Evolutionary conservation across 2,888 invertebrate genomes (phyloP).

Genomic region (Alcis repandata): DNA sequence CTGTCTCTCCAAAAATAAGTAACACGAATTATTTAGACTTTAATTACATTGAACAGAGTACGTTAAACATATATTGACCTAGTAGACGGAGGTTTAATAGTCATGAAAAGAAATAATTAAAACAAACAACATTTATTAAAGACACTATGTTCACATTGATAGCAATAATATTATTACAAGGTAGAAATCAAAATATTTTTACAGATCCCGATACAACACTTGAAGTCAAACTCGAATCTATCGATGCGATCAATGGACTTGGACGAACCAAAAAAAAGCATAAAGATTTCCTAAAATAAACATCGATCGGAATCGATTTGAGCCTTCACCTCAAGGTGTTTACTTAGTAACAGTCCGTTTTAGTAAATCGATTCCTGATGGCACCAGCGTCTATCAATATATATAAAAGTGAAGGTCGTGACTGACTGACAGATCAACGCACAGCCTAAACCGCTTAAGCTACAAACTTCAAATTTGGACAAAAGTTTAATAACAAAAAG

Average conservation of each 20-base stretch:
- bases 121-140: slow-evolving; percentile 18
- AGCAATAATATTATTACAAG: slow-evolving; percentile 63
- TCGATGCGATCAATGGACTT: slow-evolving; percentile 70
- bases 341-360: slow-evolving; percentile 83
- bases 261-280: slow-evolving; percentile 76
- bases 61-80: not conserved
- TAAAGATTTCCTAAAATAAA: slow-evolving; percentile 80
- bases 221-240: slow-evolving; percentile 65
- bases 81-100: not conserved
- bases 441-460: no score
- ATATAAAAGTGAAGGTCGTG: no score
- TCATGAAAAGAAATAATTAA: slow-evolving; percentile 25
- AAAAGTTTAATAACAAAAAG: no score
- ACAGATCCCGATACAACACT: slow-evolving; percentile 67
- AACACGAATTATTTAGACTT: not conserved
- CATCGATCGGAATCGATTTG: slow-evolving; percentile 78
- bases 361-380: slow-evolving; percentile 78
- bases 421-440: no score
- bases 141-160: slow-evolving; percentile 29
- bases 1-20: slow-evolving; percentile 1
- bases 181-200: slow-evolving; percentile 60
- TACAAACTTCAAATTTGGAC: no score
- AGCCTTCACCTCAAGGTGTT: slow-evolving; percentile 78
- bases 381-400: no score
- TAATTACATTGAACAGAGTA: not conserved